Conservation (phyloP, 2,888 invertebrate species). For the Parochlus steinenii region DNA sequence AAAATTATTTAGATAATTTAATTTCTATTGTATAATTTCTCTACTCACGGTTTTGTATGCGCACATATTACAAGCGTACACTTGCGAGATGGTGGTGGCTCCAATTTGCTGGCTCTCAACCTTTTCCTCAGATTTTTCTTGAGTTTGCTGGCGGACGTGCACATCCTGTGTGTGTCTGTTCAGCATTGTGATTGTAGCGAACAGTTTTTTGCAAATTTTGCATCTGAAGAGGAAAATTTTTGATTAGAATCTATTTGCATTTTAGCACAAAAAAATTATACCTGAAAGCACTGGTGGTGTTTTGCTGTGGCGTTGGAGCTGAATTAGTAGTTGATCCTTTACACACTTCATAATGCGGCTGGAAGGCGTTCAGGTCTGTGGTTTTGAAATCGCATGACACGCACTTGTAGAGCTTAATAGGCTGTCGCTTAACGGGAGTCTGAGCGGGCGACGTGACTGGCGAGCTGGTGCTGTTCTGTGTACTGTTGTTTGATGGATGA, state of each 20-base stretch:
- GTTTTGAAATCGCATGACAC: constrained; percentile 31
- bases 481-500: constrained; percentile 10
- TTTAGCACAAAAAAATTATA: background rate
- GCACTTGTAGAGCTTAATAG: constrained; percentile 30
- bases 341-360: constrained; percentile 29
- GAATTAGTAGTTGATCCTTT: constrained; percentile 16
- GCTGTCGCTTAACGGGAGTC: constrained; percentile 7
- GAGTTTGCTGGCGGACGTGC: constrained; percentile 19
- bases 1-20: no score
- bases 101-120: constrained; percentile 7
- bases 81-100: constrained; percentile 13
- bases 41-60: constrained; percentile 28
- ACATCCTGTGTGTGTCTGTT: constrained; percentile 29
- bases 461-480: background rate
- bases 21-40: no score
- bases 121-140: constrained; percentile 1
- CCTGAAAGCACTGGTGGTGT: background rate
- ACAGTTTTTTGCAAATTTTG: constrained; percentile 29
- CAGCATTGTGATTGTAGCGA: constrained; percentile 26
- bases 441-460: no score
- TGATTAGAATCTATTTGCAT: background rate
- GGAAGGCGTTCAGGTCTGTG: constrained; percentile 28
- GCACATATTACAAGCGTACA: constrained; percentile 28
- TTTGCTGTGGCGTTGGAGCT: background rate
- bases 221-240: no score